phyloP scores from a whole-genome alignment of 1,140 invertebrate genomes.

The Calliphora vicina region DNA sequence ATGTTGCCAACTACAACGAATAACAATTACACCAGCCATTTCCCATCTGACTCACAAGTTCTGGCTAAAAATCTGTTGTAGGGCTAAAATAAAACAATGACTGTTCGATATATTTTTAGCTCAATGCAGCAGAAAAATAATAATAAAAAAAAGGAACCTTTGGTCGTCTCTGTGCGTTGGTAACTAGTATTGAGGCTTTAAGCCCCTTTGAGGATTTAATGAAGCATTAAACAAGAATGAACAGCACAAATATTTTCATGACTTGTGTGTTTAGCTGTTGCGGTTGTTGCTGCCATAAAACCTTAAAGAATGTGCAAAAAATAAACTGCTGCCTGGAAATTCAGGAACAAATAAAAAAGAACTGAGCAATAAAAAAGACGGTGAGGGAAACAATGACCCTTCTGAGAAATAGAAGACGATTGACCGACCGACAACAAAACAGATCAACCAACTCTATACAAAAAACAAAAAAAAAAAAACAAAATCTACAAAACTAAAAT shows the following conservation, averaged over 20 bases:
- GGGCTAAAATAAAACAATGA: background rate
- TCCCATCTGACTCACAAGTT: no score
- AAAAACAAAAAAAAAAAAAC: no score
- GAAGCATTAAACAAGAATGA: conserved; percentile 27
- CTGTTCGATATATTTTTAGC: background rate
- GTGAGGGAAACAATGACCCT: background rate
- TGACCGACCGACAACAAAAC: conserved; percentile 6
- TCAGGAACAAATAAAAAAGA: background rate
- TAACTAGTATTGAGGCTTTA: background rate
- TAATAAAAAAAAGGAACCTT: background rate
- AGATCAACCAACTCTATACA: background rate
- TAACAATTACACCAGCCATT: no score
- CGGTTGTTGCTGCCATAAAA: background rate
- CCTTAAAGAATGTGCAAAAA: conserved; percentile 3
- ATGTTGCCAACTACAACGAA: no score
- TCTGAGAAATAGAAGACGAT: conserved; percentile 13
- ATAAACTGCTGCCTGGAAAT: background rate
- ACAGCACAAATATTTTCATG: conserved; percentile 13
- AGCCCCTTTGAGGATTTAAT: conserved; percentile 22
- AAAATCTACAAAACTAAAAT: background rate
- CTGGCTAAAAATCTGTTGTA: no score
- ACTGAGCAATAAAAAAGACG: background rate
- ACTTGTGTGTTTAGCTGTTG: background rate
- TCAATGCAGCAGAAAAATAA: background rate
- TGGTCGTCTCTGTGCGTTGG: background rate